Conservation (phyloP, 2,113 vertebrate species). For the Semnopithecus entellus region DNA sequence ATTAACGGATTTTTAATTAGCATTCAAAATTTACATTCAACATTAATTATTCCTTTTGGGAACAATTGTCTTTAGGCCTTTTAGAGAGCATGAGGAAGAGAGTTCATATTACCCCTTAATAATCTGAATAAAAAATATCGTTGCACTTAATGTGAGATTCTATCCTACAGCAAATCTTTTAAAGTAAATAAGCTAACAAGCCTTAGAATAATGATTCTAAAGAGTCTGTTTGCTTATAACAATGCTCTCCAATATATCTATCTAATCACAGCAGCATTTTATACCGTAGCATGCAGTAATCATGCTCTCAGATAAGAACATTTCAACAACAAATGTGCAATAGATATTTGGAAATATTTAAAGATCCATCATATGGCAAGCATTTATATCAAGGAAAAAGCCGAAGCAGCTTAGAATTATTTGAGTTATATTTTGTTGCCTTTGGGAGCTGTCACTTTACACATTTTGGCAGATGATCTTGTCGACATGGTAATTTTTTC, state of each 20-base stretch:
- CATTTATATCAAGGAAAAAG: background rate
- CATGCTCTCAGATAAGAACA: constrained; percentile 24
- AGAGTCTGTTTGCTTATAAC: background rate
- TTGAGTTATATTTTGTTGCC: background rate
- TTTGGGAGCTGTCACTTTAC: background rate
- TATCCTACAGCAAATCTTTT: background rate
- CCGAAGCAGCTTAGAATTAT: background rate
- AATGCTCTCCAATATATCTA: background rate
- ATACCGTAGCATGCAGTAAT: background rate
- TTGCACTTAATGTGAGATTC: constrained; percentile 16
- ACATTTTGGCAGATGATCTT: background rate
- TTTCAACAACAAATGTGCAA: background rate
- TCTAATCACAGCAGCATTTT: background rate
- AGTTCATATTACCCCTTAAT: background rate
- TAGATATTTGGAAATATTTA: constrained; percentile 6
- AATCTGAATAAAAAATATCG: constrained; percentile 21
- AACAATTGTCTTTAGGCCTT: constrained; percentile 61
- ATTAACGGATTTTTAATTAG: constrained; percentile 78
- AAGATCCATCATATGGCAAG: background rate
- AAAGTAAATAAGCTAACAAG: background rate
- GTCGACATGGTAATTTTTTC: background rate
- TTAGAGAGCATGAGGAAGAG: constrained; percentile 11
- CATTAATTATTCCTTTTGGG: constrained; percentile 70
- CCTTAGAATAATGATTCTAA: constrained; percentile 26
- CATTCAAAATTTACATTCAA: constrained; percentile 60